Evolutionary conservation across 1,140 invertebrate species (phyloP).

Genomic region (Mylabris phalerata): DNA sequence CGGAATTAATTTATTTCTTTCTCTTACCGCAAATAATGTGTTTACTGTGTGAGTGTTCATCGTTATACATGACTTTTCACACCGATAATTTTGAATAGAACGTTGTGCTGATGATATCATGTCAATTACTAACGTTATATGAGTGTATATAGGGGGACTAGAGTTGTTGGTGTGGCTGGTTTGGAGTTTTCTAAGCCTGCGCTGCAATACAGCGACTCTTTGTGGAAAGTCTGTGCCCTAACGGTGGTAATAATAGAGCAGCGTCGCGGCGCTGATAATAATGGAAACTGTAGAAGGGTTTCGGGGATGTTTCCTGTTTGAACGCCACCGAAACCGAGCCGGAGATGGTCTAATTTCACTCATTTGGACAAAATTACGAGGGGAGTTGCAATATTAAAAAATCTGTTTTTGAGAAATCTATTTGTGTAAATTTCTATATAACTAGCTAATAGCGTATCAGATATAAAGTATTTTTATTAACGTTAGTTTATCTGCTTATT

Average conservation of each 20-base stretch:
- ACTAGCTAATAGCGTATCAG: no score
- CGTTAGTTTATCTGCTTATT: no score
- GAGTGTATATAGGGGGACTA: neutral
- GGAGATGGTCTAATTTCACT: no score
- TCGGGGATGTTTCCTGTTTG: neutral
- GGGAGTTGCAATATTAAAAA: no score
- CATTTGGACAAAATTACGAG: no score
- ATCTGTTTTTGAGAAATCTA: no score
- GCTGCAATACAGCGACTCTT: neutral
- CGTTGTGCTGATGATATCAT: slow-evolving; percentile 36
- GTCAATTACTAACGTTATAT: slow-evolving; percentile 30
- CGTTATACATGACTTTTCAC: slow-evolving; percentile 38
- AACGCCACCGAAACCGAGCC: no score
- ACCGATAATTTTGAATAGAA: slow-evolving; percentile 28
- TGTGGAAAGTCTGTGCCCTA: neutral
- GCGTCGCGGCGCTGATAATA: slow-evolving; percentile 4
- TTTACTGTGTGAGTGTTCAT: slow-evolving; percentile 36
- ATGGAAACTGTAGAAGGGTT: neutral
- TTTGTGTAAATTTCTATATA: no score
- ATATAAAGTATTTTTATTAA: no score
- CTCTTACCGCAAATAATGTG: slow-evolving; percentile 36
- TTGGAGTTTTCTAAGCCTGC: slow-evolving; percentile 12
- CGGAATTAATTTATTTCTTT: no score
- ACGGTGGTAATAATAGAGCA: no score
- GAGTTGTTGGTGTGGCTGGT: slow-evolving; percentile 7